Conservation (phyloP, 2,888 invertebrate genomes). For the Neoaliturus tenellus region DNA sequence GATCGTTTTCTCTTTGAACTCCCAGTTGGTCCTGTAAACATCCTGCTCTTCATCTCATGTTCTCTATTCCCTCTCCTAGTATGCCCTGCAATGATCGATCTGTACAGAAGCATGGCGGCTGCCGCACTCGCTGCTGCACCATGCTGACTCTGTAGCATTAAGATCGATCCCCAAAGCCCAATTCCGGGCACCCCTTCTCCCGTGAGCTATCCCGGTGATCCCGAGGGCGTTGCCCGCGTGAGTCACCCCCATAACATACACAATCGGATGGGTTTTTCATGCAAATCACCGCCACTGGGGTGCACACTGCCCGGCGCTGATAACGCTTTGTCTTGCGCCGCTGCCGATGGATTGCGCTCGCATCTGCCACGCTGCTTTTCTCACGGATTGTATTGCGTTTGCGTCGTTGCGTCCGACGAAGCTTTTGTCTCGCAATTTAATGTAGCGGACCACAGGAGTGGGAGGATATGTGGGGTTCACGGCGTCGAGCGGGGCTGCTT, state of each 20-base stretch:
- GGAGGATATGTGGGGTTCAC: not conserved
- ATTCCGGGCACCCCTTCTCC: not conserved
- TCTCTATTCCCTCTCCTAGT: too few species aligned
- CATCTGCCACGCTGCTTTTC: not conserved
- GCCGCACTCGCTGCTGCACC: too few species aligned
- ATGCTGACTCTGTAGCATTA: too few species aligned
- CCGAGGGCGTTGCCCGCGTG: slow-evolving; percentile 2
- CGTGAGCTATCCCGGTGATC: not conserved
- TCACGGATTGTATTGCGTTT: not conserved
- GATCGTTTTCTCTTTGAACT: too few species aligned
- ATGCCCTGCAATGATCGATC: too few species aligned
- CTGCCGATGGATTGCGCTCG: not conserved
- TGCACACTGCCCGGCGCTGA: not conserved
- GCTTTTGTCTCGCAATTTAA: not conserved
- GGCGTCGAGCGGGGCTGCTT: too few species aligned
- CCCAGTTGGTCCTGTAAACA: too few species aligned
- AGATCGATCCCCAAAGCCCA: not conserved
- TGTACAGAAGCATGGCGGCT: too few species aligned
- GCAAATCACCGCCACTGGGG: not conserved
- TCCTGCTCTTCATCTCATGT: too few species aligned
- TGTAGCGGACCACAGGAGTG: not conserved
- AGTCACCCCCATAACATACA: slow-evolving; percentile 5
- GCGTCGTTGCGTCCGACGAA: not conserved
- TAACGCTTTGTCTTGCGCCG: not conserved
- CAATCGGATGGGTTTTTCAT: slow-evolving; percentile 8